Evolutionary conservation across 2,113 vertebrate species (phyloP).

Genomic region (Athene noctua): DNA sequence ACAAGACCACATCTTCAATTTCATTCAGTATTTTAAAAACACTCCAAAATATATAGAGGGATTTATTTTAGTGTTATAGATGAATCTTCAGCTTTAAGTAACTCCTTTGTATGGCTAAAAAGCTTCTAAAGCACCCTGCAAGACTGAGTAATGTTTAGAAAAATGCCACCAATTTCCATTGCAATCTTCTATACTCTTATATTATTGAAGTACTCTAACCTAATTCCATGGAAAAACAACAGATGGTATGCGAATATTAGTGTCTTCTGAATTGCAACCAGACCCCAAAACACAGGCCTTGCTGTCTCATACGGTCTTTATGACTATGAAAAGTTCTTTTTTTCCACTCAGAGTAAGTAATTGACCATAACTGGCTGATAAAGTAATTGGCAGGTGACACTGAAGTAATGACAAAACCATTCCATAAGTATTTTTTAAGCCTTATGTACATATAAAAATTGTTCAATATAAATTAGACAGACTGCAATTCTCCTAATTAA

Average conservation of each 20-base stretch:
- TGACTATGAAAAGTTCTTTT: neutral
- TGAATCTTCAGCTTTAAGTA: neutral
- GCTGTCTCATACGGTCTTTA: neutral
- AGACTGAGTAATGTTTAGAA: neutral
- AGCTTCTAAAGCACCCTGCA: neutral
- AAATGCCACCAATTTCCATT: neutral
- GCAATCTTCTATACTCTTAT: neutral
- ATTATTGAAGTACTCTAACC: neutral
- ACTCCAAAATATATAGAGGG: neutral
- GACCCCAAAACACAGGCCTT: neutral
- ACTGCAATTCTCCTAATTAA: neutral
- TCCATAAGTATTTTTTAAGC: neutral
- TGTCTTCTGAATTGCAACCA: neutral
- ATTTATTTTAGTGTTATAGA: neutral
- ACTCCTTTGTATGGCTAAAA: neutral
- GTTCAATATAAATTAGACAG: neutral
- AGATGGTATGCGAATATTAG: neutral
- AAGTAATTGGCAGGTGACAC: neutral
- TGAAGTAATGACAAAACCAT: neutral
- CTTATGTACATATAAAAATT: neutral
- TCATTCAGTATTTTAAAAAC: neutral
- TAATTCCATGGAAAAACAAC: slow-evolving; percentile 3
- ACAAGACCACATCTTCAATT: neutral
- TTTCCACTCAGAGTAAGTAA: neutral
- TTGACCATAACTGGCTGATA: neutral